Base-by-base conservation (phyloP, 1,140 invertebrate genomes). In the Papilio polytes region DNA sequence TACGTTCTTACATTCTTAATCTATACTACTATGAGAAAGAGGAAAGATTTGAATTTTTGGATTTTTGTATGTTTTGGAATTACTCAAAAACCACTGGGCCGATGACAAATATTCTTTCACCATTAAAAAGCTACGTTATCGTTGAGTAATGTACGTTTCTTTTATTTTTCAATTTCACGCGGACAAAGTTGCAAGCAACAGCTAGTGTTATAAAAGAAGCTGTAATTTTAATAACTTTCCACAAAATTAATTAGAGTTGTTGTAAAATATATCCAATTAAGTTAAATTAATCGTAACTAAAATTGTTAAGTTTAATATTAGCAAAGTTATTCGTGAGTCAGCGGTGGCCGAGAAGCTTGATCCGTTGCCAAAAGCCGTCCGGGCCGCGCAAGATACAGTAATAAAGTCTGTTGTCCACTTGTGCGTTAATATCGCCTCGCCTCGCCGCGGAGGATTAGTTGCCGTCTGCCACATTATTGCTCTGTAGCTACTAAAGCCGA, bases 381-480 rank as follows among this genome's bases (percentile, higher is more conserved):
- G 41, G 20, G n/a, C 74, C 74, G 41, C 0, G n/a, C 46, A 76
- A 76, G 74, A 76, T 76, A 76, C 46, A 51, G 46, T 31, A 80
- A 56, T 80, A 80, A 44, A 44, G 48, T 41, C 81, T 41, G 22
- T 56, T 53, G 74, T 76, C 74, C 74, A 76, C 74, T 76, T 48
- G 41, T 51, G 73, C 80, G 78, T 80, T 86, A 86, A 84, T 85
- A 85, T 85, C 81, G 66, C 80, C 7, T 36, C 73, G 77, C 36
- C 36, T n/a, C 72, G 59, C 80, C 70, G 73, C 63, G 73, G 73
- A 46, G 73, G 83, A 84, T 86, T 85, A 84, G 82, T 74, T 59
- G 80, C 81, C 80, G 79, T 81, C 78, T 84, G 83, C 73, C n/a
- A 80, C 73, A 80, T 85, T 86, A 86, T 86, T 86, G 82, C 85